Evolutionary conservation across 1,140 invertebrate species (phyloP).

Genomic region (Eubasilissa regina): DNA sequence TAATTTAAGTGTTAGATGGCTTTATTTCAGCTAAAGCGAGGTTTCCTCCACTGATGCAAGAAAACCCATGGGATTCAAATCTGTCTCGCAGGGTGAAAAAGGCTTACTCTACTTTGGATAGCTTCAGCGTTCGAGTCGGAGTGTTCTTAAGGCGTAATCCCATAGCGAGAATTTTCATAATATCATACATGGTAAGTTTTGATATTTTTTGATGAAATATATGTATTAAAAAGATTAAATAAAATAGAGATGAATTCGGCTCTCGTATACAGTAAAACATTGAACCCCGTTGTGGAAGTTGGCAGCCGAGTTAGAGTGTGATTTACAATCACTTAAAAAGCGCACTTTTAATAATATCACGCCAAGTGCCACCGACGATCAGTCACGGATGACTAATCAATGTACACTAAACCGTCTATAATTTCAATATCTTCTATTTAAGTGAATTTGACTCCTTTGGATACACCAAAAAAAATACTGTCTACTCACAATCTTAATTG

Average conservation of each 20-base stretch:
- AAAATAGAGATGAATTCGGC: neutral
- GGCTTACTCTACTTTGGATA: constrained; percentile 84
- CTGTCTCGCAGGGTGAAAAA: constrained; percentile 85
- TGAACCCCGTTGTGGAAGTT: too few species aligned
- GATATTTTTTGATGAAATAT: neutral
- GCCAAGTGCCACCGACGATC: too few species aligned
- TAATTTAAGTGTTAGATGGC: neutral
- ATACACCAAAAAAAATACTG: too few species aligned
- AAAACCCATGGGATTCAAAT: constrained; percentile 84
- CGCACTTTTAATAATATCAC: too few species aligned
- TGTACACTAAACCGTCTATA: too few species aligned
- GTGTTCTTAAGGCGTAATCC: constrained; percentile 87
- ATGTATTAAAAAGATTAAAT: neutral
- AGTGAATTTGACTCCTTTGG: too few species aligned
- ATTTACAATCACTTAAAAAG: too few species aligned
- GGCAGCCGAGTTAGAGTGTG: too few species aligned
- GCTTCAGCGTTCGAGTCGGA: constrained; percentile 81
- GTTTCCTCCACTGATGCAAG: constrained; percentile 83
- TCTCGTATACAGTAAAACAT: too few species aligned
- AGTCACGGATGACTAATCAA: too few species aligned
- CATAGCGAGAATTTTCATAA: constrained; percentile 83
- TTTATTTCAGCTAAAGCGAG: constrained; percentile 72
- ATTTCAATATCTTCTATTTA: too few species aligned
- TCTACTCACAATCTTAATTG: too few species aligned
- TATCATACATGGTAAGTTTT: constrained; percentile 65